phyloP scores from a whole-genome alignment of 2,797 vertebrate genomes.

The Muscicapa comitata region DNA sequence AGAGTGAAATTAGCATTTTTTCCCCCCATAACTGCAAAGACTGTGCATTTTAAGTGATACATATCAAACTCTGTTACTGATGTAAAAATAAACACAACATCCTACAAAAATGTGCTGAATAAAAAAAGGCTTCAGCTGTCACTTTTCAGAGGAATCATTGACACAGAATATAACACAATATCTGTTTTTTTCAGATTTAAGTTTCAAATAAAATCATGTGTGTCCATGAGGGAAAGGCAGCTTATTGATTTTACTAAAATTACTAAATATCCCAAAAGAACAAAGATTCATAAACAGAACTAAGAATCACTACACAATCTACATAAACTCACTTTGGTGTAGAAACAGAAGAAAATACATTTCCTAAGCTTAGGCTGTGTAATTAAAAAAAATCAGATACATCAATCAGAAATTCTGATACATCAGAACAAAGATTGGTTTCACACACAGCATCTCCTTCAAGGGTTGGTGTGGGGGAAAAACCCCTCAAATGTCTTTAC shows the following conservation, averaged over 20 bases:
- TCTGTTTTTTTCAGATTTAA: background rate
- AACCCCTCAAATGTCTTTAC: background rate
- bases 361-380: background rate
- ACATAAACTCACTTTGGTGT: background rate
- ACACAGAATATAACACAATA: background rate
- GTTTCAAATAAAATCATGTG: background rate
- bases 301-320: background rate
- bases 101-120: background rate
- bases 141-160: background rate
- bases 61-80: background rate
- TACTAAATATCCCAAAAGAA: background rate
- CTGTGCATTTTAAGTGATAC: background rate
- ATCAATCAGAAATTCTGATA: background rate
- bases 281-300: background rate
- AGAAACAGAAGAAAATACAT: background rate
- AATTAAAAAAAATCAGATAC: background rate
- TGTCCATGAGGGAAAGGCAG: background rate
- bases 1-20: background rate
- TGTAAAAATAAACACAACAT: background rate
- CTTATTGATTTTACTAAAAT: background rate
- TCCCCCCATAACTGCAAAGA: background rate
- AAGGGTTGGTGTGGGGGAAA: background rate
- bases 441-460: background rate
- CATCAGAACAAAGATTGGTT: background rate
- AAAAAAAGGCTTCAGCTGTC: background rate